Percentiles rank a stretch among this genome's conserved stretches.
Conservation (phyloP, 64 coral and sea anemone species). For the Porites lutea region DNA sequence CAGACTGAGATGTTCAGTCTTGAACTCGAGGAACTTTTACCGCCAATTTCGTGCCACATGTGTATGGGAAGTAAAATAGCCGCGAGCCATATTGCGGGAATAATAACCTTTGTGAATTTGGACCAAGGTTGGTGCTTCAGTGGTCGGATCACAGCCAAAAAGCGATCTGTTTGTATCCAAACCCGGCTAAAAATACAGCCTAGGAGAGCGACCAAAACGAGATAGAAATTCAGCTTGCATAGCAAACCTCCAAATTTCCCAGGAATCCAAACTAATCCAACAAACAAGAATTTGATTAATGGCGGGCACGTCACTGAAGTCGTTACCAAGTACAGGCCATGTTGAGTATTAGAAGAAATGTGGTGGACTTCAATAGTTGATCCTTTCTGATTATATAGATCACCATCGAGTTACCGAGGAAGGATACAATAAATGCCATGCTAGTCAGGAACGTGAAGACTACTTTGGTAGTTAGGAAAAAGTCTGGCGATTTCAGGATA, state of each 20-base stretch:
- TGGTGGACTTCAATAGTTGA: background rate
- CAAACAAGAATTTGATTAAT: background rate
- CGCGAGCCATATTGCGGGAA: conserved; percentile 24
- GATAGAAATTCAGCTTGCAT: background rate
- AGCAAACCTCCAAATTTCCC: background rate
- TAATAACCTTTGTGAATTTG: conserved; percentile 11
- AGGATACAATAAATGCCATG: background rate
- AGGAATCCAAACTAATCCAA: background rate
- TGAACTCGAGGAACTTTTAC: background rate
- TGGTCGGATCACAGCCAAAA: conserved; percentile 35
- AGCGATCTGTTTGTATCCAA: conserved; percentile 44
- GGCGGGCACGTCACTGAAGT: background rate
- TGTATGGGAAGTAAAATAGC: background rate
- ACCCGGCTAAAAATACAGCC: conserved; percentile 37
- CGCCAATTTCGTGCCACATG: background rate
- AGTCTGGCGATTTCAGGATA: background rate
- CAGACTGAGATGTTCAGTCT: background rate
- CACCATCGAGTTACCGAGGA: background rate
- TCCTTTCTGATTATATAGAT: background rate
- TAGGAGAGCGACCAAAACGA: background rate
- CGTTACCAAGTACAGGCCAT: conserved; percentile 8
- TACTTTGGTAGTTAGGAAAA: background rate
- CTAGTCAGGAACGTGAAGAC: background rate
- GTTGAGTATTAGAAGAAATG: conserved; percentile 7
- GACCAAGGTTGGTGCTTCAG: conserved; percentile 15